Evolutionary conservation across 2,113 vertebrate genomes (phyloP).

Genomic region (Cardinalis cardinalis): DNA sequence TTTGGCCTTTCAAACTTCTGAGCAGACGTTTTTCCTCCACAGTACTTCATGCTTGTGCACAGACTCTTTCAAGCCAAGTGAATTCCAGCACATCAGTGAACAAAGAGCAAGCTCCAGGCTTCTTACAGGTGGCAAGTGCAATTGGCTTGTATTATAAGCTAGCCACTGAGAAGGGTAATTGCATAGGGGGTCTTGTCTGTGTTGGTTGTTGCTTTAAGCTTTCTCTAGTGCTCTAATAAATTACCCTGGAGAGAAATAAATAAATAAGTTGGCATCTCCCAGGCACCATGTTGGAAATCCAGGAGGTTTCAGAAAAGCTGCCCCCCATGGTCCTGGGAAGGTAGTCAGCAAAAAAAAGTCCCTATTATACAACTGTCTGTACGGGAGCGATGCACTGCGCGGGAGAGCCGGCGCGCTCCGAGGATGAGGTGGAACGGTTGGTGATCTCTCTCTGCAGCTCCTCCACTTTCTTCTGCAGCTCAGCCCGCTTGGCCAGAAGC

Average conservation of each 20-base stretch:
- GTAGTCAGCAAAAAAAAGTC: not conserved
- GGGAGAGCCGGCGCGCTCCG: slow-evolving; percentile 85
- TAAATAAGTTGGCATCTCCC: slow-evolving; percentile 67
- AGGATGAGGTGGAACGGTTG: slow-evolving; percentile 84
- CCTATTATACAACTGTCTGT: slow-evolving; percentile 85
- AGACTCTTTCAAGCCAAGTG: not conserved
- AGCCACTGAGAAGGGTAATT: slow-evolving; percentile 23
- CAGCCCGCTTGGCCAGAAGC: slow-evolving; percentile 88
- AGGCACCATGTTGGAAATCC: not conserved
- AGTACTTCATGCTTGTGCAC: not conserved
- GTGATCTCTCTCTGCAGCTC: slow-evolving; percentile 92
- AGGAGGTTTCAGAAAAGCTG: slow-evolving; percentile 18
- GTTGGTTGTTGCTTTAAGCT: slow-evolving; percentile 20
- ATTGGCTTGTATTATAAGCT: not conserved
- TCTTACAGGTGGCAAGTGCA: slow-evolving; percentile 15
- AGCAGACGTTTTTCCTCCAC: not conserved
- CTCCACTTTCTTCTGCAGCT: slow-evolving; percentile 94
- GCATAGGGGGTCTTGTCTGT: slow-evolving; percentile 16
- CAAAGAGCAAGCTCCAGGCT: not conserved
- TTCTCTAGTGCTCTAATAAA: slow-evolving; percentile 58
- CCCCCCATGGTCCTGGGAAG: not conserved
- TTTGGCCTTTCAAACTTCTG: not conserved
- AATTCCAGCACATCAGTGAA: not conserved
- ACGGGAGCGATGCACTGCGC: slow-evolving; percentile 85
- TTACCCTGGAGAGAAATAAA: slow-evolving; percentile 63